phyloP scores from a whole-genome alignment of 2,888 invertebrate genomes.

The Cerastis leucographa region DNA sequence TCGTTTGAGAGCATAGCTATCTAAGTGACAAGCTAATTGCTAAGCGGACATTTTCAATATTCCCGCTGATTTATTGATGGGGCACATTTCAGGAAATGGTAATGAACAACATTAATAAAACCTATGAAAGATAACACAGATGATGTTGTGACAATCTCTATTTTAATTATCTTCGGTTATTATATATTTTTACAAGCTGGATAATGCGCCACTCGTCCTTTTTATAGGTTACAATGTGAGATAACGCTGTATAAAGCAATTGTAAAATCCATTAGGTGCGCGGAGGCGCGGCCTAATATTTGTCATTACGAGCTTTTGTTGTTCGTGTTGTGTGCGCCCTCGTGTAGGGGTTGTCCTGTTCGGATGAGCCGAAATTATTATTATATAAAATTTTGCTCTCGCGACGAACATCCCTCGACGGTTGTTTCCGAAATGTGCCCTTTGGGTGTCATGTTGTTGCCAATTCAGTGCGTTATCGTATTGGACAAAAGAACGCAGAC shows the following conservation, averaged over 20 bases:
- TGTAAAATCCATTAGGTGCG: slow-evolving; percentile 86
- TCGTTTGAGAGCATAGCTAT: slow-evolving; percentile 60
- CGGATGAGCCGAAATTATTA: slow-evolving; percentile 83
- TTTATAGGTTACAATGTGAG: slow-evolving; percentile 79
- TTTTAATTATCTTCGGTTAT: slow-evolving; percentile 33
- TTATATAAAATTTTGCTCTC: slow-evolving; percentile 82
- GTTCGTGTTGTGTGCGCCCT: slow-evolving; percentile 78
- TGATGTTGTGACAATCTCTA: slow-evolving; percentile 13
- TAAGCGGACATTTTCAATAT: slow-evolving; percentile 46
- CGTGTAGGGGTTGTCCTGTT: slow-evolving; percentile 76
- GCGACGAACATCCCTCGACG: slow-evolving; percentile 78
- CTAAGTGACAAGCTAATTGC: slow-evolving; percentile 59
- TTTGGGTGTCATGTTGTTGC: slow-evolving; percentile 76
- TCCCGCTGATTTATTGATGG: slow-evolving; percentile 29
- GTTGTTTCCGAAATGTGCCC: slow-evolving; percentile 83
- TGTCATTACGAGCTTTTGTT: slow-evolving; percentile 88
- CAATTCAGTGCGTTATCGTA: slow-evolving; percentile 43
- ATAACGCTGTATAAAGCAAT: slow-evolving; percentile 80
- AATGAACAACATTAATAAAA: slow-evolving; percentile 14
- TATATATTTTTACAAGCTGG: slow-evolving; percentile 64
- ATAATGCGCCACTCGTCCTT: slow-evolving; percentile 76
- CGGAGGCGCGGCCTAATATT: slow-evolving; percentile 84
- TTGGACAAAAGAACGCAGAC: slow-evolving; percentile 9
- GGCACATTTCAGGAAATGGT: slow-evolving; percentile 11
- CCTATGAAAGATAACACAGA: background rate